Evolutionary conservation across 2,888 invertebrate genomes (phyloP).

Genomic region (Thumatha senex): DNA sequence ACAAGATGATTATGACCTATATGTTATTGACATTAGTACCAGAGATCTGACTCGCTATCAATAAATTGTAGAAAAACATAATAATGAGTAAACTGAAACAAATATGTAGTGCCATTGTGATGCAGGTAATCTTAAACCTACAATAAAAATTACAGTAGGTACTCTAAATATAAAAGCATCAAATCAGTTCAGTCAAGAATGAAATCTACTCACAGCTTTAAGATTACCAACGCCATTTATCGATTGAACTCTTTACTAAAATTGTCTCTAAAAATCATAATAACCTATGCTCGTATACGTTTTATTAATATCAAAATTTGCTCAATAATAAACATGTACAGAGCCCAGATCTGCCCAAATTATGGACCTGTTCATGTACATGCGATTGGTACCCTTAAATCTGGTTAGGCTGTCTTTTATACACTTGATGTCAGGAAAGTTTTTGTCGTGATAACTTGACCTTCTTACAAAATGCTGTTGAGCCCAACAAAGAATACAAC

Average conservation of each 20-base stretch:
- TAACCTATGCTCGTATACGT: not conserved
- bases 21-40: no score
- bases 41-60: no score
- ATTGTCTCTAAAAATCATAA: no score
- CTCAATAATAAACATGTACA: not conserved
- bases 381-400: conserved; percentile 6
- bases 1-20: no score
- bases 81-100: no score
- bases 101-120: no score
- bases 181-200: not conserved
- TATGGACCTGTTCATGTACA: conserved; percentile 1
- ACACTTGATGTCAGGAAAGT: conserved; percentile 11
- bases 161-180: conserved; percentile 3
- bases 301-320: not conserved
- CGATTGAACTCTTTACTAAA: not conserved
- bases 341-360: not conserved
- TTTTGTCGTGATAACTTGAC: conserved; percentile 1
- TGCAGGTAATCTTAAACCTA: no score
- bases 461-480: no score
- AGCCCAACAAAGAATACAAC: no score
- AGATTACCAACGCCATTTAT: conserved; percentile 3
- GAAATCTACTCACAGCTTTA: not conserved
- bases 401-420: conserved; percentile 8
- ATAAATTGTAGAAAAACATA: no score
- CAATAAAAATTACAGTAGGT: not conserved